phyloP scores from a whole-genome alignment of 2,113 vertebrate genomes.

The Rhinolophus sinicus region DNA sequence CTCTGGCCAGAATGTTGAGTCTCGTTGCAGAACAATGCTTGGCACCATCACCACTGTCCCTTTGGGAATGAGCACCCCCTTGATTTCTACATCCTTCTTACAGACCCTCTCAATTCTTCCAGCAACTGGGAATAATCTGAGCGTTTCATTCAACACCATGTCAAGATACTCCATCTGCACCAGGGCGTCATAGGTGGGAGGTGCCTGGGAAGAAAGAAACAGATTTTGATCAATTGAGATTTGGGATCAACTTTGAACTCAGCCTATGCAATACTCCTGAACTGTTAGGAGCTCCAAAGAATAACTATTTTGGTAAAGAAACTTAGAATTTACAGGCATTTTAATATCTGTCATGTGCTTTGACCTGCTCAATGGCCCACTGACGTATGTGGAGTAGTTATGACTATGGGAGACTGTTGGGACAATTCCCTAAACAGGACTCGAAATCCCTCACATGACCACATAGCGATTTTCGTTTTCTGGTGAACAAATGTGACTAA shows the following conservation, averaged over 20 bases:
- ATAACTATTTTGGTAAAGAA: not conserved
- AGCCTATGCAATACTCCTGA: not conserved
- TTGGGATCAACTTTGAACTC: not conserved
- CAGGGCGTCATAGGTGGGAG: constrained; percentile 83
- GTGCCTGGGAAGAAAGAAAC: constrained; percentile 71
- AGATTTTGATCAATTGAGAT: not conserved
- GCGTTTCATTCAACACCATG: constrained; percentile 88
- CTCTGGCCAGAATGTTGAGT: constrained; percentile 86
- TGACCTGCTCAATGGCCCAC: not conserved
- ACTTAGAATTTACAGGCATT: not conserved
- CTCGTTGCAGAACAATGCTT: constrained; percentile 81
- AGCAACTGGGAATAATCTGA: constrained; percentile 84
- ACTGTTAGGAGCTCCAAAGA: not conserved
- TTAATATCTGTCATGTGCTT: not conserved
- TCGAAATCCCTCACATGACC: too few species aligned
- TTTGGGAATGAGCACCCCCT: constrained; percentile 88
- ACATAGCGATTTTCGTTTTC: too few species aligned
- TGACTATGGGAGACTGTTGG: too few species aligned
- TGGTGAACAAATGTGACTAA: too few species aligned
- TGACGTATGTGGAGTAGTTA: not conserved
- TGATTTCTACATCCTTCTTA: constrained; percentile 88
- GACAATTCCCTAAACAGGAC: too few species aligned
- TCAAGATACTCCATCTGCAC: constrained; percentile 92
- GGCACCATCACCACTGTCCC: constrained; percentile 84
- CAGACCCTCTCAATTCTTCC: constrained; percentile 87